phyloP scores from a whole-genome alignment of 2,888 invertebrate species.

The Balanococcus diminutus region DNA sequence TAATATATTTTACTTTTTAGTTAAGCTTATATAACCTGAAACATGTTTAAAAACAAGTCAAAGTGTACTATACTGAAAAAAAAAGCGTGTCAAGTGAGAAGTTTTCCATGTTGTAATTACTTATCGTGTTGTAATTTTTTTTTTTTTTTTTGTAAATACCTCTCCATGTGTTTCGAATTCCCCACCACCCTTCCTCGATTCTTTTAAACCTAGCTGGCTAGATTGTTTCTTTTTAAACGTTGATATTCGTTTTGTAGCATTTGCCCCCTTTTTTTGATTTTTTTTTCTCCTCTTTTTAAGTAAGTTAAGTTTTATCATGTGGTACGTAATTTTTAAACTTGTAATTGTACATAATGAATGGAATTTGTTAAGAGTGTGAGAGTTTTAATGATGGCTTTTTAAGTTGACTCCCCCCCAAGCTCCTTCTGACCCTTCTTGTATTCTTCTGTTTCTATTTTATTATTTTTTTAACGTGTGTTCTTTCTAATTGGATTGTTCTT shows the following conservation, averaged over 20 bases:
- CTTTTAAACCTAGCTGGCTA: neutral
- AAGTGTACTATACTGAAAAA: neutral
- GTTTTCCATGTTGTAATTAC: slow-evolving; percentile 42
- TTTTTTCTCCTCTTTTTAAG: neutral
- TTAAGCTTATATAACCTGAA: slow-evolving; percentile 2
- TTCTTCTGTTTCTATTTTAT: neutral
- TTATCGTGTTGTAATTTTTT: slow-evolving; percentile 17
- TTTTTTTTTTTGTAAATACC: neutral
- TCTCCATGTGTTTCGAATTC: neutral
- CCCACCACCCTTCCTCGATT: neutral
- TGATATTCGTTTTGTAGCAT: slow-evolving; percentile 26
- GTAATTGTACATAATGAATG: neutral
- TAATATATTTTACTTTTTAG: slow-evolving; percentile 27
- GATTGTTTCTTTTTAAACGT: slow-evolving; percentile 36
- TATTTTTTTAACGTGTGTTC: neutral
- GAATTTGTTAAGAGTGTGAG: neutral
- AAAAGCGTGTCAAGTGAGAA: slow-evolving; percentile 28
- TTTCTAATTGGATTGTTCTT: neutral
- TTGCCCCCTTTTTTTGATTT: neutral
- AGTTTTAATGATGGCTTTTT: neutral
- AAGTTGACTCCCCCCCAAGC: neutral
- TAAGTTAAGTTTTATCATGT: slow-evolving; percentile 31
- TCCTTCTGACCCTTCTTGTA: neutral
- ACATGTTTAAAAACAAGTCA: neutral
- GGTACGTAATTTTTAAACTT: neutral